A percentile compares a stretch with the other conserved stretches of the same genome.
Conservation (phyloP, 2,797 vertebrate genomes). For the Artibeus lituratus region DNA sequence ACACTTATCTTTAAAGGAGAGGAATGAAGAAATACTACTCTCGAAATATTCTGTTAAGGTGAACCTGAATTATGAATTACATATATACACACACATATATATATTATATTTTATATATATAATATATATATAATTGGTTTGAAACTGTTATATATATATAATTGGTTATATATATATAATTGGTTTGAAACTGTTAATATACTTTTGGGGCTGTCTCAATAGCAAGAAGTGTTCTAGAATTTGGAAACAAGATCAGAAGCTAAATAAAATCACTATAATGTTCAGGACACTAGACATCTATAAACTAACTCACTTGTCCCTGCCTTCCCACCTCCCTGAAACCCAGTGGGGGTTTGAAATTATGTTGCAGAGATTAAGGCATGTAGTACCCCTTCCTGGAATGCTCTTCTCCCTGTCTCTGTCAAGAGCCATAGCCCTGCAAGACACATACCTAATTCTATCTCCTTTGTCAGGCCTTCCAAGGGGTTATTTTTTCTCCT, state of each 20-base stretch:
- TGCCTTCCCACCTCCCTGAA: too few relatives aligned
- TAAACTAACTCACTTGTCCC: background rate
- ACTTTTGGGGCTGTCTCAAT: background rate
- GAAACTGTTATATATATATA: background rate
- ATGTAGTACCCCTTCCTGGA: background rate
- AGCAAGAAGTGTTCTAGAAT: background rate
- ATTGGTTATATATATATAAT: background rate
- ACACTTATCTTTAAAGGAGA: background rate
- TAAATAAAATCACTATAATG: background rate
- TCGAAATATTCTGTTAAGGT: background rate
- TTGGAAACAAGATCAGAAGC: background rate
- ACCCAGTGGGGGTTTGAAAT: background rate
- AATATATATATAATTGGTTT: background rate
- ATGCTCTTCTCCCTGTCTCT: background rate
- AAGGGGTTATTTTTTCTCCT: background rate
- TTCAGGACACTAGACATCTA: background rate
- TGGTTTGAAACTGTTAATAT: background rate
- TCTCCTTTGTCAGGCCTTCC: background rate
- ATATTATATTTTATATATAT: too few relatives aligned
- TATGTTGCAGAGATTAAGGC: background rate
- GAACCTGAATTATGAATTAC: background rate
- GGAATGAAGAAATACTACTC: background rate
- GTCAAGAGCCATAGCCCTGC: background rate
- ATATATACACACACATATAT: too few relatives aligned
- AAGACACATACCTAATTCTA: background rate